Evolutionary conservation across 2,113 vertebrate genomes (phyloP).

Genomic region (Talpa occidentalis): DNA sequence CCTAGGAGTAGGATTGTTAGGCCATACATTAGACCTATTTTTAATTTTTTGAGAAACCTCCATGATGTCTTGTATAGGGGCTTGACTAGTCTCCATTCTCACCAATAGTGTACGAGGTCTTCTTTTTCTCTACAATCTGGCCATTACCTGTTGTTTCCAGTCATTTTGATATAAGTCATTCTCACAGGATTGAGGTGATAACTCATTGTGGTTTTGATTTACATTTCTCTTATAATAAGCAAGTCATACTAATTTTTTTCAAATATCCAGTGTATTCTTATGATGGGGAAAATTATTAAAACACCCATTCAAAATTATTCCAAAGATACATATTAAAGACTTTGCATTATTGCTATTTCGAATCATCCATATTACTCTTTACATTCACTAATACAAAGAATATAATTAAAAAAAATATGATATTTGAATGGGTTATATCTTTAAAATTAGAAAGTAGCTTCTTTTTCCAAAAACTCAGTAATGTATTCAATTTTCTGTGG

Average conservation of each 20-base stretch:
- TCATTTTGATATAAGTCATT: no score
- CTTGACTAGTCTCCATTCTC: no score
- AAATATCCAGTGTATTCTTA: neutral
- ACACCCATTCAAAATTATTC: neutral
- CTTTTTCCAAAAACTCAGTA: neutral
- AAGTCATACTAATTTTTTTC: neutral
- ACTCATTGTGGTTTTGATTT: no score
- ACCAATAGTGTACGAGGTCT: no score
- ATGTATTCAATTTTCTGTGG: neutral
- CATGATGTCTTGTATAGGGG: no score
- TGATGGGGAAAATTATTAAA: neutral
- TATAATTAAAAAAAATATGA: neutral
- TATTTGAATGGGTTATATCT: neutral
- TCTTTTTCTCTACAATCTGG: no score
- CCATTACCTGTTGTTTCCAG: no score
- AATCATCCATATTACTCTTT: neutral
- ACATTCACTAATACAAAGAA: neutral
- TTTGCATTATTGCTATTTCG: neutral
- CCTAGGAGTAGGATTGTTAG: no score
- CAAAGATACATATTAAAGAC: neutral
- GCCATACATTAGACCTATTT: no score
- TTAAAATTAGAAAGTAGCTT: constrained; percentile 39
- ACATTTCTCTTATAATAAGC: no score
- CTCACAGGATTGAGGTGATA: no score
- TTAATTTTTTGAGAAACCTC: no score